These are phyloP conservation scores for Hydractinia symbiolongicarpus DNA, from an alignment of 30 jellyfish, hydroid and myxozoan genomes.

Conservation along the genomic window DNA sequence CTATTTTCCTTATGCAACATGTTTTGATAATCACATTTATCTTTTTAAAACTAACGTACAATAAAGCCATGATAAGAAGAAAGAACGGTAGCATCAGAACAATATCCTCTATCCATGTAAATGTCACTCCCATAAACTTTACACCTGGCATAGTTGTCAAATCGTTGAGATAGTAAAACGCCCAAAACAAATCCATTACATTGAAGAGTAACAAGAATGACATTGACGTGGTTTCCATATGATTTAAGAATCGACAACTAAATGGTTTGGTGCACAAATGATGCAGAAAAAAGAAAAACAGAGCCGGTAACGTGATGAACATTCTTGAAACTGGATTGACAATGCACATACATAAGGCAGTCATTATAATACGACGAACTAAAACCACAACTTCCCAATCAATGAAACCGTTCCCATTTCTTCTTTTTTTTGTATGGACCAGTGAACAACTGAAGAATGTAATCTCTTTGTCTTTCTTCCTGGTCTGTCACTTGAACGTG, in stretches of 20 bases:
- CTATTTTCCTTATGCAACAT: no score
- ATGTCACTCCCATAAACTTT: no score
- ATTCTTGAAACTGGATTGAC: conserved; percentile 6
- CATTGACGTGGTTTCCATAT: conserved; percentile 37
- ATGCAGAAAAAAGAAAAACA: conserved; percentile 31
- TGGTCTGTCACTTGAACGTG: not conserved
- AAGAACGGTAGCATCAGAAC: no score
- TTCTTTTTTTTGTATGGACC: not conserved
- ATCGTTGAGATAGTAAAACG: not conserved
- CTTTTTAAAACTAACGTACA: no score
- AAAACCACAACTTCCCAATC: conserved; percentile 39
- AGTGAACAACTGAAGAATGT: not conserved
- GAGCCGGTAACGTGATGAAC: conserved; percentile 12
- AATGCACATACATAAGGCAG: not conserved
- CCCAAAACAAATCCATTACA: conserved; percentile 14
- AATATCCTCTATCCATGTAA: no score
- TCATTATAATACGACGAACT: conserved; percentile 32
- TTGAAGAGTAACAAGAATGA: conserved; percentile 13
- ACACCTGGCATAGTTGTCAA: not conserved
- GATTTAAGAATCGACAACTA: conserved; percentile 26
- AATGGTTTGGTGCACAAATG: conserved; percentile 35
- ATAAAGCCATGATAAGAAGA: no score
- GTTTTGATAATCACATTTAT: no score
- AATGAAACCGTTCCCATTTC: not conserved
- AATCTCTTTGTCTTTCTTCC: no score